Conservation (phyloP, 2,888 invertebrate genomes). For the Melanophora roralis region DNA sequence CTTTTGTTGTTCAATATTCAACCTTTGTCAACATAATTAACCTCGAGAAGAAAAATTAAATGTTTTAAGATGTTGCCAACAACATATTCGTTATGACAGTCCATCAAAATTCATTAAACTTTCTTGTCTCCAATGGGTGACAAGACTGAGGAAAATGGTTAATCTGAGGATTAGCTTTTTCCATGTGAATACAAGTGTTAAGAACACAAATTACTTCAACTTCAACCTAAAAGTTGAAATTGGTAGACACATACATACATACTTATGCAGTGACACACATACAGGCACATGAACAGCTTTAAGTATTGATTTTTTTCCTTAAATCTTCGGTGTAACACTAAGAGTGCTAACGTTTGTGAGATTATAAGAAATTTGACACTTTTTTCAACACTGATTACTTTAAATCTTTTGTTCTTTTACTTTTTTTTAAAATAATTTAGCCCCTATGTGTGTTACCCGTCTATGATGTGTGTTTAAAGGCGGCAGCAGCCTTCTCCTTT, state of each 20-base stretch:
- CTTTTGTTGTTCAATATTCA: conserved; percentile 20
- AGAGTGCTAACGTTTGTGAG: conserved; percentile 48
- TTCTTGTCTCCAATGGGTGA: conserved; percentile 9
- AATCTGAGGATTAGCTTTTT: conserved; percentile 39
- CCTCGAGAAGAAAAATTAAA: conserved; percentile 15
- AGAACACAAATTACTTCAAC: conserved; percentile 40
- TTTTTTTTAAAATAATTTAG: conserved; percentile 29
- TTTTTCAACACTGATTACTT: conserved; percentile 64
- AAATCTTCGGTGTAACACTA: not conserved
- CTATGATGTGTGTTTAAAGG: conserved; percentile 13
- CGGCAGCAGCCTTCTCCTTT: conserved; percentile 43
- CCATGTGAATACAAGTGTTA: not conserved
- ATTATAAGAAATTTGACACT: conserved; percentile 66
- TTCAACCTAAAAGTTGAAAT: not conserved
- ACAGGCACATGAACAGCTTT: not conserved
- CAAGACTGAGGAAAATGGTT: not conserved
- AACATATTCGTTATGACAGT: conserved; percentile 57
- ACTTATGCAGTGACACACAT: not conserved
- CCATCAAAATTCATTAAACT: conserved; percentile 63
- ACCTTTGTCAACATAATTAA: conserved; percentile 65
- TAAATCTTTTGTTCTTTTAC: conserved; percentile 54
- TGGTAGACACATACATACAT: not conserved
- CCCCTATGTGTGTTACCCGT: conserved; percentile 28
- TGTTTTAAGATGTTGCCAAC: not conserved
- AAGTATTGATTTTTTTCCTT: not conserved